Percentiles rank a stretch among this genome's conserved stretches.
phyloP scores from a whole-genome alignment of 2,888 invertebrate species.

The Polymixis lichenea region DNA sequence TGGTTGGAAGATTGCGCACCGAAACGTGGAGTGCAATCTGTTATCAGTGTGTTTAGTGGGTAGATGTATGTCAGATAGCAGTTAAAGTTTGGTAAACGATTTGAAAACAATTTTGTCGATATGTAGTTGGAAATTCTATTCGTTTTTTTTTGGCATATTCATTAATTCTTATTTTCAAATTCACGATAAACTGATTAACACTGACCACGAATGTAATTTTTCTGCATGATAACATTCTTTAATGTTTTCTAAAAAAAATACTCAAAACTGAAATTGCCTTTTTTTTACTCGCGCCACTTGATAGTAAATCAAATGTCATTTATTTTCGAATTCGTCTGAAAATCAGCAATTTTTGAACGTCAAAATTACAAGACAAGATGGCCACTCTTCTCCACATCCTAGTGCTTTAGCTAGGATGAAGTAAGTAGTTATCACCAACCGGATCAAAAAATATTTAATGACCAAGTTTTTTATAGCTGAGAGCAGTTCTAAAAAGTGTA shows the following conservation, averaged over 20 bases:
- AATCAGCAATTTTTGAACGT: not conserved
- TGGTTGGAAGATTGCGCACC: slow-evolving; percentile 12
- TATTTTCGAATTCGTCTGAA: not conserved
- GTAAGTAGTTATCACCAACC: not conserved
- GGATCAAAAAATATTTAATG: not conserved
- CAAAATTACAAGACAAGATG: not conserved
- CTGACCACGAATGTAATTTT: not conserved
- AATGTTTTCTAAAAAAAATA: not conserved
- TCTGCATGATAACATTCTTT: not conserved
- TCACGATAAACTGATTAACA: not conserved
- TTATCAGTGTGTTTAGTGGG: slow-evolving; percentile 7
- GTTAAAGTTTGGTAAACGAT: not conserved
- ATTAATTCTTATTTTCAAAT: too few relatives aligned
- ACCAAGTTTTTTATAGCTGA: not conserved
- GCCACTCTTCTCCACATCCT: not conserved
- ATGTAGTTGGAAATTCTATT: not conserved
- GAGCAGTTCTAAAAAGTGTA: not conserved
- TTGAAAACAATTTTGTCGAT: not conserved
- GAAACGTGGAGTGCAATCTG: slow-evolving; percentile 6
- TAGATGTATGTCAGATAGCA: not conserved
- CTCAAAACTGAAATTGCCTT: too few relatives aligned
- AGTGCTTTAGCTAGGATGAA: not conserved
- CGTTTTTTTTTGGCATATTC: not conserved
- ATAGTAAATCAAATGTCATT: not conserved
- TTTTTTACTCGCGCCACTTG: too few relatives aligned